These are phyloP conservation scores for Olivierus martensii DNA, from an alignment of 1,140 invertebrate species.

Conservation along the genomic window DNA sequence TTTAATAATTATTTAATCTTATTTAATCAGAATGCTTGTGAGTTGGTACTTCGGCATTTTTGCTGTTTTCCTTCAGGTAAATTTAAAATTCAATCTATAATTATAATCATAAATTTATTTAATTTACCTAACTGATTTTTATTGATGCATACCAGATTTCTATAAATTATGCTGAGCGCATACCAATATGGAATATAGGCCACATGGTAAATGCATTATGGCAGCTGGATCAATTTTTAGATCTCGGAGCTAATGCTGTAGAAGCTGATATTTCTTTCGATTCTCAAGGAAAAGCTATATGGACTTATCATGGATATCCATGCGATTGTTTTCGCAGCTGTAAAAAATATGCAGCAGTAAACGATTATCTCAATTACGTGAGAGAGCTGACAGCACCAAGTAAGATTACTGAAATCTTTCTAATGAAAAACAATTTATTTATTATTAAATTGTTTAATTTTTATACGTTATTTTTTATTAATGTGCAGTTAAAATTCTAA, in stretches of 20 bases:
- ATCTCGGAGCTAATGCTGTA: constrained; percentile 18
- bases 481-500: no score
- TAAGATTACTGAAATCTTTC: not conserved
- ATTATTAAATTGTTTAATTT: constrained; percentile 6
- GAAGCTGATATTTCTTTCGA: constrained; percentile 21
- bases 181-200: constrained; percentile 20
- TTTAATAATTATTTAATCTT: no score
- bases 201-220: constrained; percentile 22
- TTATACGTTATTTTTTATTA: constrained; percentile 12
- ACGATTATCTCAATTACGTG: constrained; percentile 16
- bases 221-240: constrained; percentile 18
- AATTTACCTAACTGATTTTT: no score
- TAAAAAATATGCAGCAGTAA: constrained; percentile 14
- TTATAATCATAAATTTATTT: no score
- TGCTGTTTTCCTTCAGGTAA: no score
- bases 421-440: not conserved
- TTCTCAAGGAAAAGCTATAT: constrained; percentile 12
- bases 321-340: constrained; percentile 22
- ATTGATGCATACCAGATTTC: no score
- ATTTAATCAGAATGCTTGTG: no score
- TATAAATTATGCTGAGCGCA: not conserved
- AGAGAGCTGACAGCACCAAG: constrained; percentile 14
- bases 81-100: no score
- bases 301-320: constrained; percentile 19
- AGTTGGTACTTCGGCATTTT: no score